Percentiles rank a stretch among this genome's conserved stretches.
phyloP scores from a whole-genome alignment of 2,113 vertebrate species.

The Neogale vison region DNA sequence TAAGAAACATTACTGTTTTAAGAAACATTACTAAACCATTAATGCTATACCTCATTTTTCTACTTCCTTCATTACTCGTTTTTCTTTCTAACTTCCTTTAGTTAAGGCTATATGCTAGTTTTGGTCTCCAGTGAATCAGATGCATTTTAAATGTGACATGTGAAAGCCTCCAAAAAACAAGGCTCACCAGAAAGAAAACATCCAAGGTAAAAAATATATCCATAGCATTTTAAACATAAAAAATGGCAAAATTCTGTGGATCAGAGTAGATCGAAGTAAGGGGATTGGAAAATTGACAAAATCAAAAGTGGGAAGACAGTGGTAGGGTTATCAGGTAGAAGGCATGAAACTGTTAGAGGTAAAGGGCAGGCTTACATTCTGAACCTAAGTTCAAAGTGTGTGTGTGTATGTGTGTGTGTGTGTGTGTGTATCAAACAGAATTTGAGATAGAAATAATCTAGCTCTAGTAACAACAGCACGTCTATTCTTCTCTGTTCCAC shows the following conservation, averaged over 20 bases:
- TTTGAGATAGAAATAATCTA: not conserved
- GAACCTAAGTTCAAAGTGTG: not conserved
- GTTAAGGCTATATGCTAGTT: not conserved
- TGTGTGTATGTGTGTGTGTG: not conserved
- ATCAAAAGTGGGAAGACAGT: not conserved
- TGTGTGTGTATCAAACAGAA: not conserved
- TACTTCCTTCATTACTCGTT: not conserved
- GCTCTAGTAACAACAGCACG: not conserved
- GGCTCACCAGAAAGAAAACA: not conserved
- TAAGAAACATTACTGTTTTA: not conserved
- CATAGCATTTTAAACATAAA: not conserved
- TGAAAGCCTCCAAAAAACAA: not conserved
- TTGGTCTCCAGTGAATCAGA: not conserved
- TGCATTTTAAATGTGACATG: not conserved
- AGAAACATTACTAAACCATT: not conserved
- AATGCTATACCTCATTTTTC: not conserved
- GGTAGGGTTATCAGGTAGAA: not conserved
- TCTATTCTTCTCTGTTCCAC: not conserved
- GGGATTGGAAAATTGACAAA: not conserved
- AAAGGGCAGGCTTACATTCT: not conserved
- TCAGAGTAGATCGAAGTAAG: not conserved
- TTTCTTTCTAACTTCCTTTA: slow-evolving; percentile 13
- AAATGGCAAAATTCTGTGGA: not conserved
- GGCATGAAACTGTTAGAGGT: not conserved
- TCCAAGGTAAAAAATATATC: not conserved